Evolutionary conservation across 2,113 vertebrate species (phyloP), one percentile per base, ranked within the genome.

Genomic region (Edolisoma coerulescens): DNA sequence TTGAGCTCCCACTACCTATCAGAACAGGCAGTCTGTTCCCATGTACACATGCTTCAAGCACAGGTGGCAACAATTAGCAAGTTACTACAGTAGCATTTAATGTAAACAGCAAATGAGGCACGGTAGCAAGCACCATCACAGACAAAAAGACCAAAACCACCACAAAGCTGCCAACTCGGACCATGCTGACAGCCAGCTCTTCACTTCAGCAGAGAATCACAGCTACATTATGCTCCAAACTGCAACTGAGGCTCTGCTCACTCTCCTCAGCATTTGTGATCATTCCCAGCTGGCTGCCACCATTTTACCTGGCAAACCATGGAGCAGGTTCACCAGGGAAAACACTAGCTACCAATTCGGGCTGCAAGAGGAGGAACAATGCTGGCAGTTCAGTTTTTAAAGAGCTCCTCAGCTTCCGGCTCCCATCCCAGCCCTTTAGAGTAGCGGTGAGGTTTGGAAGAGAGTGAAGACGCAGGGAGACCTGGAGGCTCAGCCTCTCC

Each of bases 31-130:
- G 68, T 6, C 73, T 28, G 13, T 3, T 65, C 65, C 60, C 7
- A 0, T 3, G 16, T 1, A 5, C 35, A 28, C 2, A 1, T 2
- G 49, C 75, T 59, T 63, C 63, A 28, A 61, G 70, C 75, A 65
- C 0, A 1, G 30, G 24, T 18, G 60, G 71, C 80, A 90, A 68
- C 65, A 37, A 21, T 20, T 44, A 90, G 68, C 60, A 52, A 74
- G 39, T 68, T 41, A 71, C 84, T 83, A 68, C 47, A 53, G 75
- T 6, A 80, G 68, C 50, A 45, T 57, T 85, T 70, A 30, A 70
- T 71, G 93, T 96, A 90, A 96, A 93, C 90, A 91, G 78, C 64
- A 49, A 70, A 83, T 32, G 95, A 96, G 96, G 95, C 96, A 96
- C 93, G 47, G 32, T 24, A 61, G 69, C 69, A 50, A 93, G 92